A percentile compares a stretch with the other conserved stretches of the same genome.
These are phyloP conservation scores for Takifugu bimaculatus DNA, from an alignment of 2,113 vertebrate genomes.

Conservation along the genomic window DNA sequence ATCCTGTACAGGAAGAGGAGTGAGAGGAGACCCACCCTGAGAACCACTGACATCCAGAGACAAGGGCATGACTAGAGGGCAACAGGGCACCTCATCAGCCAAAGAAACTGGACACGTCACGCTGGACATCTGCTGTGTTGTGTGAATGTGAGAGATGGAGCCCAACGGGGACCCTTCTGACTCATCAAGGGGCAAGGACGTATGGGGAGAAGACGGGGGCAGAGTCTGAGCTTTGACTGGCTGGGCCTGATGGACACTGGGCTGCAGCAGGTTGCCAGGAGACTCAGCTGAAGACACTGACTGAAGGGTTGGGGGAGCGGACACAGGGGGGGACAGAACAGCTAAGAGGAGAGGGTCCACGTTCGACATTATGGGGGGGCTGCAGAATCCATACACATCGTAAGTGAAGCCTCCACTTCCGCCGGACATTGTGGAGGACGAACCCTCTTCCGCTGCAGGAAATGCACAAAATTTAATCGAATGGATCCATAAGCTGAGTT, in stretches of 20 bases:
- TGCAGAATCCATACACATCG: slow-evolving; percentile 70
- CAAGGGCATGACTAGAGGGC: slow-evolving; percentile 69
- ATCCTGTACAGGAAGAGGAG: slow-evolving; percentile 57
- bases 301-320: slow-evolving; percentile 52
- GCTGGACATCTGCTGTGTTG: slow-evolving; percentile 49
- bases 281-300: slow-evolving; percentile 49
- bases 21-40: slow-evolving; percentile 58
- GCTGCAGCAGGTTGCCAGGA: slow-evolving; percentile 29
- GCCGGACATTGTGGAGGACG: slow-evolving; percentile 71
- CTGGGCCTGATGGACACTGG: slow-evolving; percentile 49
- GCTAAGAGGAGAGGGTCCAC: slow-evolving; percentile 71
- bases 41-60: slow-evolving; percentile 59
- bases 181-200: slow-evolving; percentile 56
- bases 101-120: slow-evolving; percentile 57
- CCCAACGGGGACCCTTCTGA: slow-evolving; percentile 19
- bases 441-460: slow-evolving; percentile 61
- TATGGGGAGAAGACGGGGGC: slow-evolving; percentile 38
- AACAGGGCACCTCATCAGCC: slow-evolving; percentile 72
- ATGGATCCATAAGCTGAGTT: no score
- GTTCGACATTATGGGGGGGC: slow-evolving; percentile 70
- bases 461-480: not conserved
- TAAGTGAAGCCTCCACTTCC: slow-evolving; percentile 71
- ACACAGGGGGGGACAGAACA: slow-evolving; percentile 64
- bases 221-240: slow-evolving; percentile 39
- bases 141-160: slow-evolving; percentile 56